Conservation (phyloP, 2,113 vertebrate species). For the Halichoeres trimaculatus region DNA sequence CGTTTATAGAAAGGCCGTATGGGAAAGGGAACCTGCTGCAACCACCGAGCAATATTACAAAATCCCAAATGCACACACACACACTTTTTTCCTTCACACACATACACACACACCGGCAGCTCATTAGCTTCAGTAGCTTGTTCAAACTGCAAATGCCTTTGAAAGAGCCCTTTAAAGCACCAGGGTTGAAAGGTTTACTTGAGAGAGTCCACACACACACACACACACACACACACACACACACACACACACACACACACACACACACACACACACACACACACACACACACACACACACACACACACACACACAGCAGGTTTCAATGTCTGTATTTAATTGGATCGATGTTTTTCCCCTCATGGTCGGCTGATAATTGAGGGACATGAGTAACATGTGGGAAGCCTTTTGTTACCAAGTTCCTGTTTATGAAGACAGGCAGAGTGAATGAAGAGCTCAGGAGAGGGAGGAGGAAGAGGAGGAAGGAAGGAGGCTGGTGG, state of each 20-base stretch:
- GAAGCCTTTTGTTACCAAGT: constrained; percentile 66
- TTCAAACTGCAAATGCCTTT: constrained; percentile 65
- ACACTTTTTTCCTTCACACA: too few species aligned
- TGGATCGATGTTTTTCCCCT: constrained; percentile 70
- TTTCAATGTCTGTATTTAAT: constrained; percentile 65
- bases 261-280: too few species aligned
- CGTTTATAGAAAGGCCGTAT: constrained; percentile 35
- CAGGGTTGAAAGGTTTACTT: constrained; percentile 73
- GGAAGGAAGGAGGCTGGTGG: constrained; percentile 25
- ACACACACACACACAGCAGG: constrained; percentile 31
- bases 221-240: constrained; percentile 18
- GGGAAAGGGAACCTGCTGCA: constrained; percentile 55
- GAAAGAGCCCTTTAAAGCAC: constrained; percentile 68
- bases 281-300: constrained; percentile 7
- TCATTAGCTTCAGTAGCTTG: constrained; percentile 69
- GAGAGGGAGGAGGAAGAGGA: constrained; percentile 11
- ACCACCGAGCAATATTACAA: constrained; percentile 47
- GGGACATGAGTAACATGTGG: constrained; percentile 66
- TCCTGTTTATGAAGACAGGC: constrained; percentile 66
- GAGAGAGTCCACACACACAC: constrained; percentile 31
- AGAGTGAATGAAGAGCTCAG: constrained; percentile 29
- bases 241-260: too few species aligned
- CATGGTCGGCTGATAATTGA: constrained; percentile 65
- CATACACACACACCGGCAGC: constrained; percentile 31
- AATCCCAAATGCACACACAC: constrained; percentile 42